Base-by-base conservation (phyloP, 2,888 invertebrate species). In the Dermolepida albohirtum region DNA sequence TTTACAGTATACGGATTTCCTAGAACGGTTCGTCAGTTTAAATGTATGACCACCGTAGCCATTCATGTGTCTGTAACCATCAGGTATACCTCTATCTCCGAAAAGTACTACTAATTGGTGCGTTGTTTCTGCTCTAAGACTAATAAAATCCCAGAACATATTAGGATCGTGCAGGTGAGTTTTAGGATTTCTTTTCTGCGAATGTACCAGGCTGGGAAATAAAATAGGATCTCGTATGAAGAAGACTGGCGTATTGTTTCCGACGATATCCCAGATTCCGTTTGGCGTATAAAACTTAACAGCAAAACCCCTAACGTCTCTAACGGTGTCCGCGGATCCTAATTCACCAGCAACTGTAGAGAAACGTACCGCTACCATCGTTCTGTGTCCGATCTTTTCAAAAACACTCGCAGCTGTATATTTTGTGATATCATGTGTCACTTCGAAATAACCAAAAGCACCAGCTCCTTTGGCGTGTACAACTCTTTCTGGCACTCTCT, bases 401-500 rank as follows among this genome's bases (percentile, higher is more conserved):
- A 96, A 96, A 0, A 95, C 84, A 76, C 89, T 90, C 0, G 95
- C 94, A 44, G 92, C 93, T 72, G 86, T 85, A 80, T 94, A 95
- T 78, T 92, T 89, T 14, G 88, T 87, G 71, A 96, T 94, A 78
- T 95, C 95, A 79, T 95, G 90, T 2, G 95, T 95, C n/a, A 95
- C 92, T 83, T 95, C 93, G 79, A 96, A 94, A 77, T 93, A 91
- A 16, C 83, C 94, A 81, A 94, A 95, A 0, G 94, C 94, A 29
- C 94, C 96, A 49, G 93, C 95, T 72, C 97, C 98, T 83, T 98
- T 98, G 0, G 98, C 97, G 82, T 97, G 97, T 0, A 96, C 97
- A 0, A 97, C 97, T 75, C 98, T 89, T 81, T 98, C 97, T 0
- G 98, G 98, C 76, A 98, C 97, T 66, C 97, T 89, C 81, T 98